A percentile compares a stretch with the other conserved stretches of the same genome.
phyloP scores from a whole-genome alignment of 2,113 vertebrate species.

The Heterochromis multidens region DNA sequence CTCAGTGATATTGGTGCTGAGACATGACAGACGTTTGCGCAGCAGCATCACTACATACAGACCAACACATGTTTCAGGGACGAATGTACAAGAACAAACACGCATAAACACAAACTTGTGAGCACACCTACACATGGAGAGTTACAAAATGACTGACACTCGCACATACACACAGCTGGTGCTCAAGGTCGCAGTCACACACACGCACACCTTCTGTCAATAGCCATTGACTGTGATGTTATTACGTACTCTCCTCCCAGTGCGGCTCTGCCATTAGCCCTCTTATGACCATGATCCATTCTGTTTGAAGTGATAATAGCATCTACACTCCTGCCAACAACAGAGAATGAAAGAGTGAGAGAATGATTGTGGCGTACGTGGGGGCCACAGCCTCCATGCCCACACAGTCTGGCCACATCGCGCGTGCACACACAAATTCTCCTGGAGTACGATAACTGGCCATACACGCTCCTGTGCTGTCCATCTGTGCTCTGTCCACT shows the following conservation, averaged over 20 bases:
- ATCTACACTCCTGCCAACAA: slow-evolving; percentile 50
- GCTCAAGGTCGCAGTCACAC: slow-evolving; percentile 61
- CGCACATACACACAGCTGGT: slow-evolving; percentile 23
- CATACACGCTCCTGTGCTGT: slow-evolving; percentile 45
- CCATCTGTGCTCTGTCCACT: slow-evolving; percentile 62
- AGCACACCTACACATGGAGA: background rate
- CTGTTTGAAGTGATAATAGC: slow-evolving; percentile 71
- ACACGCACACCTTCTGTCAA: slow-evolving; percentile 55
- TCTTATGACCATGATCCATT: slow-evolving; percentile 68
- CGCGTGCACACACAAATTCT: slow-evolving; percentile 33
- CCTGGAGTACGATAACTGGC: slow-evolving; percentile 26
- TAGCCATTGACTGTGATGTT: slow-evolving; percentile 67
- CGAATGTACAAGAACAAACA: slow-evolving; percentile 1
- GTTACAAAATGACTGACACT: slow-evolving; percentile 27
- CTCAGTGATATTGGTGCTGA: background rate
- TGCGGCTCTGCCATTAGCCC: slow-evolving; percentile 55
- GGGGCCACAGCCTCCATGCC: slow-evolving; percentile 23
- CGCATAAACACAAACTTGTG: background rate
- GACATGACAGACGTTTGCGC: background rate
- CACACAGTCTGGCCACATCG: slow-evolving; percentile 40
- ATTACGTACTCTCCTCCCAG: slow-evolving; percentile 62
- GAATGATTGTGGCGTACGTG: slow-evolving; percentile 47
- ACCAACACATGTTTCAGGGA: background rate
- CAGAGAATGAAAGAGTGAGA: slow-evolving; percentile 46
- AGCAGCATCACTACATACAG: background rate